phyloP scores from a whole-genome alignment of 2,113 vertebrate genomes.

The Coptodon bakossiorum region DNA sequence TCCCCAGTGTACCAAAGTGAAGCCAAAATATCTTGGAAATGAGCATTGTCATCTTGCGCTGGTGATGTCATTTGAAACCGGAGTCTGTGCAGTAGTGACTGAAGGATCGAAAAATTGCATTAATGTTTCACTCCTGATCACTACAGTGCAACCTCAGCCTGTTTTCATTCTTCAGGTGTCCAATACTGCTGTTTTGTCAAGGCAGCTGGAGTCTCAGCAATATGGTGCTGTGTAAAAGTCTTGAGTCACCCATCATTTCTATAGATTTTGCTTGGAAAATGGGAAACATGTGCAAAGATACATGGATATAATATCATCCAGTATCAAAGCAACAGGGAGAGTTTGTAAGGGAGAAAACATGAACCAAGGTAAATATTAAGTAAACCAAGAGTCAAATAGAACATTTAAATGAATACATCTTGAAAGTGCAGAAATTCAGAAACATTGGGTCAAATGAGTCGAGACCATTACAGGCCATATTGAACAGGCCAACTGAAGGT shows the following conservation, averaged over 20 bases:
- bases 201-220: not conserved
- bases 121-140: not conserved
- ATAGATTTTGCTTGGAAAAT: not conserved
- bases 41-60: not conserved
- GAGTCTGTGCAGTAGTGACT: not conserved
- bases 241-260: not conserved
- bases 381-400: too few species aligned
- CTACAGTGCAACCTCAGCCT: not conserved
- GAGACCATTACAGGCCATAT: not conserved
- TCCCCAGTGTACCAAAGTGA: not conserved
- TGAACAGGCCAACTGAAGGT: not conserved
- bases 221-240: not conserved
- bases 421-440: not conserved
- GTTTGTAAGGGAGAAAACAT: not conserved
- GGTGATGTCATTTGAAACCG: not conserved
- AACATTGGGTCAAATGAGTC: not conserved
- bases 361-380: too few species aligned
- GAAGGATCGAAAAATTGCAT: not conserved
- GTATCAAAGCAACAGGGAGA: not conserved
- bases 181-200: not conserved
- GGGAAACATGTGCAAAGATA: not conserved
- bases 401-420: too few species aligned
- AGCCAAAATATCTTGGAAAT: not conserved
- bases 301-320: not conserved
- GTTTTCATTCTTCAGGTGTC: not conserved